phyloP scores from a whole-genome alignment of 2,888 invertebrate species.

The Amiota communis region DNA sequence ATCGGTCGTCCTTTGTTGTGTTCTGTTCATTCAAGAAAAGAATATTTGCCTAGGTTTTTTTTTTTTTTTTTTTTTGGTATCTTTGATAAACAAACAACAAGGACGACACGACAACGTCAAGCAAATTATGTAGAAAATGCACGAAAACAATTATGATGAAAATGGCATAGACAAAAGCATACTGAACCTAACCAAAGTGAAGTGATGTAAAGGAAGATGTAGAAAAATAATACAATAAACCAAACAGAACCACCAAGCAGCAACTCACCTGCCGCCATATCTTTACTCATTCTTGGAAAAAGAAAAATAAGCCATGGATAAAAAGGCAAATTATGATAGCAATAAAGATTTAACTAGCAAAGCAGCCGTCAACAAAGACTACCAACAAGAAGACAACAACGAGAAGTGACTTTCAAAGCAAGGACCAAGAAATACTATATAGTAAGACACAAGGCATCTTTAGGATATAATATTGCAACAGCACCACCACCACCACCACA shows the following conservation, averaged over 20 bases:
- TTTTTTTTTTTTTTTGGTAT: too few relatives aligned
- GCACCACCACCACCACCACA: slow-evolving; percentile 46
- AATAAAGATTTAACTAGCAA: slow-evolving; percentile 65
- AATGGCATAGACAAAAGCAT: slow-evolving; percentile 40
- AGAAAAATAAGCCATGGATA: slow-evolving; percentile 61
- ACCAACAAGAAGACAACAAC: too few relatives aligned
- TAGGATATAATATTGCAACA: slow-evolving; percentile 5
- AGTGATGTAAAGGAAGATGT: slow-evolving; percentile 9
- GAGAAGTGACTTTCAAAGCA: background rate
- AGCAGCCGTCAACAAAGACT: slow-evolving; percentile 33
- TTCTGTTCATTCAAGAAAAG: too few relatives aligned
- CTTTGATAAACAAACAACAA: slow-evolving; percentile 15
- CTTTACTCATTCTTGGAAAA: background rate
- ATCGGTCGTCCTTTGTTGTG: too few relatives aligned
- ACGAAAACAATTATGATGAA: slow-evolving; percentile 65
- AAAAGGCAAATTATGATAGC: slow-evolving; percentile 66
- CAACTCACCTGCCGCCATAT: slow-evolving; percentile 39
- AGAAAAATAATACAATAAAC: slow-evolving; percentile 39
- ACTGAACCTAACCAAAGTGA: slow-evolving; percentile 19
- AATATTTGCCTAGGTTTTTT: background rate
- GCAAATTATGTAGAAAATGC: slow-evolving; percentile 45
- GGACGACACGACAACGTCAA: background rate
- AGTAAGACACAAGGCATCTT: slow-evolving; percentile 42
- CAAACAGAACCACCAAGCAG: too few relatives aligned
- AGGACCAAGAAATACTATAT: too few relatives aligned